phyloP scores from a whole-genome alignment of 2,113 vertebrate species.

The Prolemur simus region DNA sequence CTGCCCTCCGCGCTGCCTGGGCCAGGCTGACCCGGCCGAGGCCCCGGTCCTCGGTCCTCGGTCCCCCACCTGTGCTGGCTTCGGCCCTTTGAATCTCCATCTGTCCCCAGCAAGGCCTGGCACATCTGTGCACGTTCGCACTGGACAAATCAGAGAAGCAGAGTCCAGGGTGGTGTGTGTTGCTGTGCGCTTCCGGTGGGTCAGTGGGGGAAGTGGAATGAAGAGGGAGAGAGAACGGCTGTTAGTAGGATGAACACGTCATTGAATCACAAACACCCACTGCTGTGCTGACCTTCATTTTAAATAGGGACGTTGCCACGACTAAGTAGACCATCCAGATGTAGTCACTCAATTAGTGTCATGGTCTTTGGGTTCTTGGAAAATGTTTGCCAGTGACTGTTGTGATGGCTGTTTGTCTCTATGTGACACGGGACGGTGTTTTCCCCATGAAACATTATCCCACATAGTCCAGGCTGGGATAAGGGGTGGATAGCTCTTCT shows the following conservation, averaged over 20 bases:
- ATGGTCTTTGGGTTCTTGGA: background rate
- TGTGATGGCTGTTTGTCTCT: slow-evolving; percentile 14
- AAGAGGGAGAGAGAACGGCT: accelerated
- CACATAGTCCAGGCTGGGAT: background rate
- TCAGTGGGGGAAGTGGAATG: background rate
- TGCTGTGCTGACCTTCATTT: accelerated
- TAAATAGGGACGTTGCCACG: too few species aligned
- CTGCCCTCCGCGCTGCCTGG: background rate
- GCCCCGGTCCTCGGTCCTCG: background rate
- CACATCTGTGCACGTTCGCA: background rate
- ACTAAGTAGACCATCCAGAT: accelerated
- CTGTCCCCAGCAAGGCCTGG: background rate
- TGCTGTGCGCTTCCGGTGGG: background rate
- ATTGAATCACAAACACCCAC: accelerated
- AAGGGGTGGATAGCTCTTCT: background rate
- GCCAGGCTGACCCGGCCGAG: background rate
- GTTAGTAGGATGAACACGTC: accelerated
- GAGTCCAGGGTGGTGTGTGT: background rate
- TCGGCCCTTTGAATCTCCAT: background rate
- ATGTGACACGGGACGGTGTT: background rate
- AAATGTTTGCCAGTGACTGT: background rate
- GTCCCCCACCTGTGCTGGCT: background rate
- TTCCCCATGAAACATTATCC: slow-evolving; percentile 40
- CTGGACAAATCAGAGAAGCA: background rate
- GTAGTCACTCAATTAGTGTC: background rate